Evolutionary conservation across 2,888 invertebrate species (phyloP).

Genomic region (Drosophila atroscutellata): DNA sequence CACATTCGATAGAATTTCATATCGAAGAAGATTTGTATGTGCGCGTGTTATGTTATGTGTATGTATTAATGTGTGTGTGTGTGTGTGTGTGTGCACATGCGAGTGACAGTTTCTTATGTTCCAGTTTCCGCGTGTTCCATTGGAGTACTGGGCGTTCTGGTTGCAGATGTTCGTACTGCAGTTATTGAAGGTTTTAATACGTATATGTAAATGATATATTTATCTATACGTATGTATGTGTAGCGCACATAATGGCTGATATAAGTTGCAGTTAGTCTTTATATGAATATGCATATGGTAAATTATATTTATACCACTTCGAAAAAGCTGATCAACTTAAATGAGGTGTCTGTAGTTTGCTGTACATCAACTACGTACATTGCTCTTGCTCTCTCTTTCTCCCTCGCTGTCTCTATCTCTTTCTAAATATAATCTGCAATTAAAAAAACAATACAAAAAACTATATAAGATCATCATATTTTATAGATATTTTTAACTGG

Average conservation of each 20-base stretch:
- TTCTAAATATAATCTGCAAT: constrained; percentile 62
- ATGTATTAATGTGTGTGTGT: constrained; percentile 5
- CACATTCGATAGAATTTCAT: constrained; percentile 17
- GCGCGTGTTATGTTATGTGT: constrained; percentile 4
- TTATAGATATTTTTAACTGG: background rate
- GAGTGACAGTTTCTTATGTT: constrained; percentile 16
- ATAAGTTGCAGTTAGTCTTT: constrained; percentile 36
- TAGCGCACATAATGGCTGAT: constrained; percentile 33
- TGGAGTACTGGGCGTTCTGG: constrained; percentile 14
- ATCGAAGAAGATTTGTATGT: constrained; percentile 1
- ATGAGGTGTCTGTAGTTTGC: constrained; percentile 34
- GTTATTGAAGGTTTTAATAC: constrained; percentile 42
- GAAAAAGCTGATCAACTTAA: constrained; percentile 39
- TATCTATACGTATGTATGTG: constrained; percentile 36
- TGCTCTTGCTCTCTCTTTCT: constrained; percentile 13
- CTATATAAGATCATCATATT: background rate
- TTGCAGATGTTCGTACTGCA: constrained; percentile 11
- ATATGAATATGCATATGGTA: constrained; percentile 41
- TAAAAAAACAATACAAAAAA: background rate
- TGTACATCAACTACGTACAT: constrained; percentile 41
- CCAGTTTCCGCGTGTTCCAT: constrained; percentile 14
- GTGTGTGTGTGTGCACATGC: constrained; percentile 16
- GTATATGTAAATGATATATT: constrained; percentile 50
- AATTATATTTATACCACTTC: constrained; percentile 41
- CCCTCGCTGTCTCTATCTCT: background rate